These are phyloP conservation scores for Macrosiphum euphorbiae DNA, from an alignment of 2,888 invertebrate genomes.

Conservation along the genomic window DNA sequence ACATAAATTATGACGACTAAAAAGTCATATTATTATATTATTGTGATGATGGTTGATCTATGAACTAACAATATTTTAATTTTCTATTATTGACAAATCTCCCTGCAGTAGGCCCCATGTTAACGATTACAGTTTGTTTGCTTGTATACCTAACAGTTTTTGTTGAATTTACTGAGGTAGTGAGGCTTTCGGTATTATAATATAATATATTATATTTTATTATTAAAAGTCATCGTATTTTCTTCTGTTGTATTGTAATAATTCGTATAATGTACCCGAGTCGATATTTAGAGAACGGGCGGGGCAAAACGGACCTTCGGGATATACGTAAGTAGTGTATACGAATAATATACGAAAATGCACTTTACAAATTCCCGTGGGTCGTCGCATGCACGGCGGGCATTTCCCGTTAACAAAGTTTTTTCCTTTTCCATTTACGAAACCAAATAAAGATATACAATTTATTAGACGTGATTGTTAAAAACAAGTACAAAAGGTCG, in stretches of 20 bases:
- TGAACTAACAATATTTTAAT: neutral
- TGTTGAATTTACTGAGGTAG: neutral
- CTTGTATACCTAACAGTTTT: neutral
- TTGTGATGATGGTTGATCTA: neutral
- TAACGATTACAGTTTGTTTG: neutral
- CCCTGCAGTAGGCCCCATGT: neutral
- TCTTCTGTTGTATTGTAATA: neutral
- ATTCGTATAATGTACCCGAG: neutral
- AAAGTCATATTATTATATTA: neutral
- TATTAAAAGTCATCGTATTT: neutral
- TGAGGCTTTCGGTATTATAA: too few species aligned
- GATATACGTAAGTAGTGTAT: neutral
- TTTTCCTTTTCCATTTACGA: slow-evolving; percentile 14
- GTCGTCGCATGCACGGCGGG: neutral
- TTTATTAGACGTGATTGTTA: slow-evolving; percentile 29
- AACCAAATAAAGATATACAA: slow-evolving; percentile 41
- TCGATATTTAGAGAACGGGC: neutral
- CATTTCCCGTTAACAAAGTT: neutral
- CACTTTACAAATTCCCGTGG: slow-evolving; percentile 25
- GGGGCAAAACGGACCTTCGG: neutral
- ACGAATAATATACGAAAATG: slow-evolving; percentile 14
- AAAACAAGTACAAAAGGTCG: slow-evolving; percentile 44
- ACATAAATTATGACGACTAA: neutral
- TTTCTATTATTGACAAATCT: neutral
- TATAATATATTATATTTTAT: neutral